Conservation (phyloP, 2,113 vertebrate genomes). For the Pelobates fuscus region DNA sequence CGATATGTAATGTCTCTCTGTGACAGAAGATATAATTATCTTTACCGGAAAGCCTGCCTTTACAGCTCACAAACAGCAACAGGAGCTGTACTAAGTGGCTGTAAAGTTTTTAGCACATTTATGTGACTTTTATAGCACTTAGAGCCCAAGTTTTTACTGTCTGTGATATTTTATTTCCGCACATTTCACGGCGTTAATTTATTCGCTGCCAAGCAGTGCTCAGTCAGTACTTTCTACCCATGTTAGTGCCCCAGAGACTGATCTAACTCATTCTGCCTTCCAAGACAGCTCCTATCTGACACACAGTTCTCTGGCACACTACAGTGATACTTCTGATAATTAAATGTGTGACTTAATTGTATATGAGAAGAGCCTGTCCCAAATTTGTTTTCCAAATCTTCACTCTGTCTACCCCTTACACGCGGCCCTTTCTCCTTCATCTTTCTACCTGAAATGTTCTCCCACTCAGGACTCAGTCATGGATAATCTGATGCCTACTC, state of each 20-base stretch:
- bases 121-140: constrained; percentile 33
- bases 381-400: constrained; percentile 22
- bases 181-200: constrained; percentile 38
- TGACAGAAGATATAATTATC: constrained; percentile 60
- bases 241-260: constrained; percentile 40
- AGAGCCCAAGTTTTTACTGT: constrained; percentile 29
- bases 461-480: constrained; percentile 22
- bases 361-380: constrained; percentile 33
- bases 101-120: constrained; percentile 50
- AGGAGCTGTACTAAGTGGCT: constrained; percentile 56
- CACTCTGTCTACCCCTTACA: constrained; percentile 38
- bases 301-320: constrained; percentile 20
- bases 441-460: too few species aligned
- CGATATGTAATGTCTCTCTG: constrained; percentile 52
- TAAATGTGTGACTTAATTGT: constrained; percentile 48
- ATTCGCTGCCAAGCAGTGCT: constrained; percentile 10
- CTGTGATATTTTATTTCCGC: constrained; percentile 26
- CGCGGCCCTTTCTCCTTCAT: constrained; percentile 32
- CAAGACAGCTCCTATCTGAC: constrained; percentile 27
- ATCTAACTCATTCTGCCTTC: constrained; percentile 18
- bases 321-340: constrained; percentile 46
- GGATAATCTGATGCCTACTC: constrained; percentile 29
- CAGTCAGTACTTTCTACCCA: constrained; percentile 29
- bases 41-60: constrained; percentile 61
- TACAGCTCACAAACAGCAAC: constrained; percentile 58